Evolutionary conservation across 2,888 invertebrate genomes (phyloP).

Genomic region (Blomia tropicalis): DNA sequence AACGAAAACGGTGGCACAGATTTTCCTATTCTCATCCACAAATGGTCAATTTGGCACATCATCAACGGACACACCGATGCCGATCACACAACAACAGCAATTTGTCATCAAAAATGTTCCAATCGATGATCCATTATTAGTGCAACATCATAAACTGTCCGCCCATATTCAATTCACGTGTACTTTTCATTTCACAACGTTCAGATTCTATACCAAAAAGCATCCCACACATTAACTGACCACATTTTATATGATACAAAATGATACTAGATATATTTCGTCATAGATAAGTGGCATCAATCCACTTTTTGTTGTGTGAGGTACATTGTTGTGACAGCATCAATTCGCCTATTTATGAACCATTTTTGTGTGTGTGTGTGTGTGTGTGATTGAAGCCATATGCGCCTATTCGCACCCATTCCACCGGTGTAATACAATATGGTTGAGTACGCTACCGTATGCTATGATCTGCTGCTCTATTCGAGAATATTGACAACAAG

Average conservation of each 20-base stretch:
- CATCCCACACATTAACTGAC: too few species aligned
- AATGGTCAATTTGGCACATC: constrained; percentile 4
- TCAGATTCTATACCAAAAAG: too few species aligned
- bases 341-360: background rate
- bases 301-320: too few species aligned
- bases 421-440: background rate
- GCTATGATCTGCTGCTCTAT: too few species aligned
- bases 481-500: too few species aligned
- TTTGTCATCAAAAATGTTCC: constrained; percentile 12
- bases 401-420: constrained; percentile 12
- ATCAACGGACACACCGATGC: constrained; percentile 1
- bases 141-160: constrained; percentile 2
- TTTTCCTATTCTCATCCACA: constrained; percentile 5
- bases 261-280: too few species aligned
- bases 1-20: background rate
- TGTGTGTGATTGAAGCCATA: background rate
- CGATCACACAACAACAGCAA: constrained; percentile 1
- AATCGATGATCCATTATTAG: too few species aligned
- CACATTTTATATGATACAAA: too few species aligned
- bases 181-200: too few species aligned
- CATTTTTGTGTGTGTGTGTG: background rate
- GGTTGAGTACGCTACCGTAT: too few species aligned
- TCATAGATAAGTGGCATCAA: too few species aligned
- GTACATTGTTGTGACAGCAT: constrained; percentile 4
- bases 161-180: background rate